Evolutionary conservation across 2,797 vertebrate genomes (phyloP), one percentile per base, ranked within the genome.

Genomic region (Halcyon smyrnensis): DNA sequence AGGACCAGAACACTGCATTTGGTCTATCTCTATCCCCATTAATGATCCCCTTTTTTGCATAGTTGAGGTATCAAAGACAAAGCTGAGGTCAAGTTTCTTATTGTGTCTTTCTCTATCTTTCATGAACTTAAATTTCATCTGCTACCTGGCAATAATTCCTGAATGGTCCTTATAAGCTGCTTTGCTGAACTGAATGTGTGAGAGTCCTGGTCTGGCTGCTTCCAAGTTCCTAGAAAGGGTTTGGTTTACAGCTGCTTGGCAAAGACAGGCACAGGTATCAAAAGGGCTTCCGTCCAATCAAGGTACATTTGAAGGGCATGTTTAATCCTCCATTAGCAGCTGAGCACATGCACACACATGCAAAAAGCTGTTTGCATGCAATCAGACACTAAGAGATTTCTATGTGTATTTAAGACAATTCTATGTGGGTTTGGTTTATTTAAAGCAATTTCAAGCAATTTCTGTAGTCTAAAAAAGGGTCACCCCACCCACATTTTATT

Each of bases 151-250:
- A 91, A 41, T 9, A 57, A 21, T 23, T 89, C 71, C 60, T 4
- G 2, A 36, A 32, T 36, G 24, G 30, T 82, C 76, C 50, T 81
- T 60, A 12, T 15, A 9, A 89, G 86, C 19, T 41, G 50, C 60
- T 51, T 15, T 12, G n/a, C 70, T 78, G 67, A 91, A 86, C 8
- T 78, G 63, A 86, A 84, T 7, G 17, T 62, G 59, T 4, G 5
- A 0, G 5, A 69, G 19, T 39, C 65, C 67, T 73, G 59, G 8
- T 32, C 51, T 45, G 59, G 43, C 70, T 41, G 71, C 87, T 64
- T 50, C 81, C 69, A 69, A 83, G 82, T 89, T 94, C 92, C 94
- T 87, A 93, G 82, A 89, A 93, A 90, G 87, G 90, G 37, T 34
- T 11, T 93, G 74, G 77, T 73, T 92, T 94, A 92, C 21, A 90